Base-by-base conservation (phyloP, 2,113 vertebrate species). In the Phylloscopus trochilus region DNA sequence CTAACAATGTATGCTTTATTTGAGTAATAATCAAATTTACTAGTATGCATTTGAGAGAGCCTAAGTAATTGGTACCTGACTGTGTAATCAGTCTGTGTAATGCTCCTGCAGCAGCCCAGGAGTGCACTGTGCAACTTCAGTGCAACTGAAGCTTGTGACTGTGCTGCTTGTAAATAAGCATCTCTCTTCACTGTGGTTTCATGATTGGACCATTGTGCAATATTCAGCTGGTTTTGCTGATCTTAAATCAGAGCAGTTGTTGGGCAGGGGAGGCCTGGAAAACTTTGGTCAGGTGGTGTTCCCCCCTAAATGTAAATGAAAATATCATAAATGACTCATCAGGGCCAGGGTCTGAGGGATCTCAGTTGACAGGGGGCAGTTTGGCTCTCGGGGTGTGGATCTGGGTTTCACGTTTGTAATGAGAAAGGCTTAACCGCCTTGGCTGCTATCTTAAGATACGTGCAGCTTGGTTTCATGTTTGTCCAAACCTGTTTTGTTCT, bases 331-430 rank as follows among this genome's bases (percentile, higher is more conserved):
- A 33, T 47, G 21, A 49, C 19, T 15, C 33, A 14, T 41, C 24
- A 23, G 60, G 27, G 21, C 7, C 30, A 15, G 5, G 8, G 7
- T 51, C 15, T 0, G 1, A 39, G 31, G 9, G 16, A n/a, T 43
- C 44, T 58, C 0, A 0, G 49, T 3, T 9, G 15, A 6, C 0
- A 0, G 77, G 46, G 66, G 22, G 64, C 0, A 0, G 11, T 24
- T 49, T 44, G 46, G 15, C 35, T 93, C 27, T 72, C 1, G 0
- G 87, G 44, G 53, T 0, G 18, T 69, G 62, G 28, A 52, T 66
- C 46, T 31, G 44, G 19, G 31, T 87, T 94, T 93, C 74, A 43
- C 0, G 0, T 26, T 44, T 51, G 41, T 46, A 20, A 66, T 21
- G 67, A 33, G 69, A 89, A 85, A 41, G 14, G 20, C 44, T 67